These are phyloP conservation scores for Lytechinus pictus DNA, from an alignment of 35 echinoderm and acorn worm genomes.

Conservation along the genomic window DNA sequence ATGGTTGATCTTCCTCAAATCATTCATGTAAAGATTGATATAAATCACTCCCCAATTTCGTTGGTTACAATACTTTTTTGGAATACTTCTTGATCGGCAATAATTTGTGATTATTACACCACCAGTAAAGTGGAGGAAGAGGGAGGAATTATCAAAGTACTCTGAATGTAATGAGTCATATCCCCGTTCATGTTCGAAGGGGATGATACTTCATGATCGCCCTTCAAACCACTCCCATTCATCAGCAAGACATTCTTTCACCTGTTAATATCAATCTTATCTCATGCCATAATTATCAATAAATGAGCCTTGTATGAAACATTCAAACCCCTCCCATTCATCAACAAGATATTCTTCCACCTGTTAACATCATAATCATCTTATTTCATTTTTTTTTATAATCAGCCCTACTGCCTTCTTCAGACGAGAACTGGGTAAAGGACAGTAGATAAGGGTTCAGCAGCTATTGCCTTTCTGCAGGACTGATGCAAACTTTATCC, in stretches of 20 bases:
- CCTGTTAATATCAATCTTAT: not conserved
- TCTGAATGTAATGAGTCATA: not conserved
- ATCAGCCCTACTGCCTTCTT: too few relatives aligned
- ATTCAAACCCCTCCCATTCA: not conserved
- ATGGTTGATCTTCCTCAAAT: not conserved
- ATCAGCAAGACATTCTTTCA: not conserved
- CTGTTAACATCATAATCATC: not conserved
- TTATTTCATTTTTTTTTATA: not conserved
- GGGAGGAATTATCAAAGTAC: not conserved
- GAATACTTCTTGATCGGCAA: not conserved
- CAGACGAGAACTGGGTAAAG: too few relatives aligned
- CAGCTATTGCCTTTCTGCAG: too few relatives aligned
- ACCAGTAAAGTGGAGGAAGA: not conserved
- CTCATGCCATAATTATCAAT: not conserved
- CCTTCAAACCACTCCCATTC: not conserved
- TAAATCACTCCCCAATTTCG: not conserved
- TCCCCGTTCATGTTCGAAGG: not conserved
- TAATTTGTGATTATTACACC: not conserved
- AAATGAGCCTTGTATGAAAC: too few relatives aligned
- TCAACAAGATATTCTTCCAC: not conserved
- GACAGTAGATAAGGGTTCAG: too few relatives aligned
- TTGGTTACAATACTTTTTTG: not conserved
- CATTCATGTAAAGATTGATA: not conserved
- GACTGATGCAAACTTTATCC: too few relatives aligned
- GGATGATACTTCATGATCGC: not conserved